Conservation (phyloP, 2,113 vertebrate genomes). For the Scomber colias region DNA sequence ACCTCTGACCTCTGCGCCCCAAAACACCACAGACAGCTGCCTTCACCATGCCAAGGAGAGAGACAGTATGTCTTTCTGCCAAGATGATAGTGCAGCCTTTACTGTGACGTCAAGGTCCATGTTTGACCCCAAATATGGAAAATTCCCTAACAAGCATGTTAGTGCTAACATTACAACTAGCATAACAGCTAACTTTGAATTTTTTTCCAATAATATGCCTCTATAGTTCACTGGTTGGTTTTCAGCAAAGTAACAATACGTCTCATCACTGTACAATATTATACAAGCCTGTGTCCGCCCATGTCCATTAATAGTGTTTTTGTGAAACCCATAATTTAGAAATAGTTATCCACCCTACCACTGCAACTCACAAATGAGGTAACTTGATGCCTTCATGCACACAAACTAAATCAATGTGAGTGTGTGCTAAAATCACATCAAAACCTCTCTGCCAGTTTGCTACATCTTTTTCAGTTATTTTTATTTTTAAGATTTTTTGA, state of each 20-base stretch:
- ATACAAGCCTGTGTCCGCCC: not conserved
- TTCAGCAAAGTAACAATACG: not conserved
- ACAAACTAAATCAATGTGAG: conserved; percentile 27
- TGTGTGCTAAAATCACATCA: conserved; percentile 13
- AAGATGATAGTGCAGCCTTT: too few species aligned
- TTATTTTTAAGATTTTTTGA: conserved; percentile 37
- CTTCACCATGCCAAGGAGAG: too few species aligned
- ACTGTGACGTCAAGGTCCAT: too few species aligned
- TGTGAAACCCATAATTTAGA: not conserved
- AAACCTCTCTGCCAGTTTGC: conserved; percentile 23
- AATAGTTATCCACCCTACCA: not conserved
- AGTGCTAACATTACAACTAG: too few species aligned
- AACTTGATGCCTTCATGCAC: not conserved
- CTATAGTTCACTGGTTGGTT: conserved; percentile 1
- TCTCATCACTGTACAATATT: not conserved
- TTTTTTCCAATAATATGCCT: too few species aligned
- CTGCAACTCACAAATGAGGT: conserved; percentile 22
- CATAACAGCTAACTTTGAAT: too few species aligned
- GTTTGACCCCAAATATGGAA: too few species aligned
- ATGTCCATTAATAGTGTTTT: not conserved
- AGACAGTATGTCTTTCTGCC: too few species aligned
- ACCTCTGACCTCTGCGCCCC: too few species aligned
- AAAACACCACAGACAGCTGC: too few species aligned
- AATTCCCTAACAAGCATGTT: too few species aligned
- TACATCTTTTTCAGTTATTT: conserved; percentile 18